Evolutionary conservation across 2,888 invertebrate genomes (phyloP).

Genomic region (Drosophila meridionalis): DNA sequence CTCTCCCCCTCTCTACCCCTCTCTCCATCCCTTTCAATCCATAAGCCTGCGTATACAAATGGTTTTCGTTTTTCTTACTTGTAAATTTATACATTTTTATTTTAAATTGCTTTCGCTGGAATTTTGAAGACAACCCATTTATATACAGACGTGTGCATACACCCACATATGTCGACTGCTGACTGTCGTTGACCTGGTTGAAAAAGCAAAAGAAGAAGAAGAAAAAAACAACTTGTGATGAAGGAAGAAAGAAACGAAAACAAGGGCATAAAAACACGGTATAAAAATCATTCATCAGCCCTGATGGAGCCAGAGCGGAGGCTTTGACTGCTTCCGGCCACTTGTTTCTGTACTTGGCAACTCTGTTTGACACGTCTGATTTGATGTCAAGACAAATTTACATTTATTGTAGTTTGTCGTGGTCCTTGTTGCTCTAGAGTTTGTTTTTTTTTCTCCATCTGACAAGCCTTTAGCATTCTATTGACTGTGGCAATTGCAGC

Average conservation of each 20-base stretch:
- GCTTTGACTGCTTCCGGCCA: constrained; percentile 20
- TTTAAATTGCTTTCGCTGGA: constrained; percentile 37
- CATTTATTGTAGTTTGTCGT: constrained; percentile 45
- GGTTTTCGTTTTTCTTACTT: constrained; percentile 24
- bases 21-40: background rate
- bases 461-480: constrained; percentile 44
- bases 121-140: constrained; percentile 51
- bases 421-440: constrained; percentile 5
- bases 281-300: constrained; percentile 4
- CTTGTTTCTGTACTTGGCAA: constrained; percentile 32
- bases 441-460: constrained; percentile 21
- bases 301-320: constrained; percentile 3
- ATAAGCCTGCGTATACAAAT: constrained; percentile 17
- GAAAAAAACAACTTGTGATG: background rate
- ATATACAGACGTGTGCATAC: background rate
- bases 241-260: background rate
- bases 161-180: constrained; percentile 3
- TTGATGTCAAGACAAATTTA: constrained; percentile 65
- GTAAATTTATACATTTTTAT: constrained; percentile 15
- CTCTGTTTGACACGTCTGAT: constrained; percentile 65
- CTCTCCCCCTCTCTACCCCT: background rate
- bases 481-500: constrained; percentile 31
- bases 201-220: background rate
- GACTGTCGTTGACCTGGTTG: constrained; percentile 46
- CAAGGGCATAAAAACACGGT: constrained; percentile 10